A percentile compares a stretch with the other conserved stretches of the same genome.
Evolutionary conservation across 2,797 vertebrate genomes (phyloP).

Genomic region (Labeo calbasu): DNA sequence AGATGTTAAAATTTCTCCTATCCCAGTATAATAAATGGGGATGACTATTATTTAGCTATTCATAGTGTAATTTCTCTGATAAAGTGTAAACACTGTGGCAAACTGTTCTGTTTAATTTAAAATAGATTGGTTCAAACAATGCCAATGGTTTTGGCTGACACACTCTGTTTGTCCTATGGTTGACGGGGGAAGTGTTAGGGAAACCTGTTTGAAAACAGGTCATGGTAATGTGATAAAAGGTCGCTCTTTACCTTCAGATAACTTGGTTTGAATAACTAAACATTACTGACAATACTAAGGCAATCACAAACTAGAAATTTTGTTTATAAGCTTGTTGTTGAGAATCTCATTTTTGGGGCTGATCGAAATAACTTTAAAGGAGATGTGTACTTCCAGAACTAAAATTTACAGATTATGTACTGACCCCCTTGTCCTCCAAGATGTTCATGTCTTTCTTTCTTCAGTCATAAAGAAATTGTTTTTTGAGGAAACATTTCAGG

Average conservation of each 20-base stretch:
- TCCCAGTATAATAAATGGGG: background rate
- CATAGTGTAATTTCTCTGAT: background rate
- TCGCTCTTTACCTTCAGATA: background rate
- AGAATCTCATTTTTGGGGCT: background rate
- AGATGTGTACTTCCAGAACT: no score
- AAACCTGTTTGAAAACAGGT: background rate
- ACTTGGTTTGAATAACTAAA: background rate
- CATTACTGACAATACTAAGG: background rate
- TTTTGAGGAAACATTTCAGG: no score
- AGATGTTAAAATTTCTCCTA: background rate
- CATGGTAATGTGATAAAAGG: background rate
- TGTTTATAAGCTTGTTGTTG: background rate
- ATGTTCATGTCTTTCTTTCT: no score
- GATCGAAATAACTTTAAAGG: background rate
- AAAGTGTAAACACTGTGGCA: background rate
- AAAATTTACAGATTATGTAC: no score
- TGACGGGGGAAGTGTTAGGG: background rate
- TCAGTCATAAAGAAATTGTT: no score
- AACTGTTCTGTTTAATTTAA: background rate
- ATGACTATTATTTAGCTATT: background rate
- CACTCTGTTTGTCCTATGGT: background rate
- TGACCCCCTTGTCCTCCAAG: no score
- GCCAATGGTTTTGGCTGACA: background rate
- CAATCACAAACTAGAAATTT: background rate
- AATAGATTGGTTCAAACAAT: background rate